Evolutionary conservation across 2,888 invertebrate genomes (phyloP), one percentile per base, ranked within the genome.

Genomic region (Folsomia manolachei): DNA sequence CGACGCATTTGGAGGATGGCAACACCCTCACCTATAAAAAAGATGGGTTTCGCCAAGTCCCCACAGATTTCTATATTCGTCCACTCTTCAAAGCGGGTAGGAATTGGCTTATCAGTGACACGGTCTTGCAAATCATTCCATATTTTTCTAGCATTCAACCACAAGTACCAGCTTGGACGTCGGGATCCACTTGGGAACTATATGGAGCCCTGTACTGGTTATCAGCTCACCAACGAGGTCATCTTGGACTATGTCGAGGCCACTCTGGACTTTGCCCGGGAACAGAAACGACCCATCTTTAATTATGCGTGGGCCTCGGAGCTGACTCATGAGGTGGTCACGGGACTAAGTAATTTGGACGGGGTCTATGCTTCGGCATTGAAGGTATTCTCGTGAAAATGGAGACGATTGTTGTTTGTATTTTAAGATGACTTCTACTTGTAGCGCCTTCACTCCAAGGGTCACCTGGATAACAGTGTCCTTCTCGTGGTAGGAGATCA

Each of bases 401-500:
- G n/a, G n/a, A n/a, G n/a, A n/a, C n/a, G n/a, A n/a, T n/a, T n/a
- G n/a, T n/a, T n/a, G n/a, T n/a, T n/a, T n/a, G n/a, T n/a, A n/a
- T n/a, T n/a, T n/a, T n/a, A n/a, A n/a, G n/a, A n/a, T n/a, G n/a
- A n/a, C n/a, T n/a, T n/a, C n/a, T n/a, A n/a, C n/a, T n/a, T 76
- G 7, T n/a, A 52, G 18, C 65, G 60, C 21, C 83, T 92, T 53
- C 85, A 85, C 18, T 86, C 86, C 0, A 89, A 67, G 26, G 88
- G 0, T 2, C 85, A 89, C 2, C 82, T 89, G 65, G 86, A 89
- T 61, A 88, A 89, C 60, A 88, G 89, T 1, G 87, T 92, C 79
- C 84, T 92, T 0, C 85, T 92, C 68, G 89, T 83, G 79, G 85
- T 92, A 68, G 91, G 92, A 81, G 92, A 92, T 82, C 93, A 93